Base-by-base conservation (phyloP, 2,113 vertebrate genomes). In the Apteryx mantelli region DNA sequence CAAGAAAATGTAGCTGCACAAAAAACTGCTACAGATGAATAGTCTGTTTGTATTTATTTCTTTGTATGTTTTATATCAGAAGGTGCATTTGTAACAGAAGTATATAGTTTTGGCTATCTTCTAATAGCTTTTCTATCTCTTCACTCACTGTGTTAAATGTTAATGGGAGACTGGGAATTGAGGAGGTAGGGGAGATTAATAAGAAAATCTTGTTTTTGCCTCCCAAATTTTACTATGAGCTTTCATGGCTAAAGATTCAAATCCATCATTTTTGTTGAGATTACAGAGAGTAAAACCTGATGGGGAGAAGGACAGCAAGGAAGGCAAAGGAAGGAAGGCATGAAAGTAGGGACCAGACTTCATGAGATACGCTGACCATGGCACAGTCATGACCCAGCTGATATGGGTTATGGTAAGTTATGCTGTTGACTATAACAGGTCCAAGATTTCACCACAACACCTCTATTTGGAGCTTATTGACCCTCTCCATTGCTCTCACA, bases 211-310 rank as follows among this genome's bases (percentile, higher is more conserved):
- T 25, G 9, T 63, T 52, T 86, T 82, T 64, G 4, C 28, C 60
- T 80, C 15, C 22, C 4, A 36, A 55, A 11, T 71, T 84, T 25
- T 76, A 20, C 26, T 78, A 46, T 26, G 56, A 76, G 11, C 44
- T n/a, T 75, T 83, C 12, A 18, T 69, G 50, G 28, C 6, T 68
- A 75, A 82, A 65, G 44, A 80, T 80, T 18, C 10, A 83, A 80
- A 86, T 55, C 18, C 9, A 53, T 48, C 3, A 21, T 50, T 91
- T 82, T 73, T 85, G 3, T n/a, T 73, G n/a, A 73, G 8, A 7
- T 21, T 83, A 15, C 4, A 70, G 9, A 2, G 8, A 1, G 1
- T 56, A 66, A 58, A 17, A 58, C 0, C 18, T 34, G 15, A 2
- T 83, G 17, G 16, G 8, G 34, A n/a, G 52, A 46, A 58, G 18